phyloP scores from a whole-genome alignment of 1,140 invertebrate genomes.

The Probaryconus sp. region DNA sequence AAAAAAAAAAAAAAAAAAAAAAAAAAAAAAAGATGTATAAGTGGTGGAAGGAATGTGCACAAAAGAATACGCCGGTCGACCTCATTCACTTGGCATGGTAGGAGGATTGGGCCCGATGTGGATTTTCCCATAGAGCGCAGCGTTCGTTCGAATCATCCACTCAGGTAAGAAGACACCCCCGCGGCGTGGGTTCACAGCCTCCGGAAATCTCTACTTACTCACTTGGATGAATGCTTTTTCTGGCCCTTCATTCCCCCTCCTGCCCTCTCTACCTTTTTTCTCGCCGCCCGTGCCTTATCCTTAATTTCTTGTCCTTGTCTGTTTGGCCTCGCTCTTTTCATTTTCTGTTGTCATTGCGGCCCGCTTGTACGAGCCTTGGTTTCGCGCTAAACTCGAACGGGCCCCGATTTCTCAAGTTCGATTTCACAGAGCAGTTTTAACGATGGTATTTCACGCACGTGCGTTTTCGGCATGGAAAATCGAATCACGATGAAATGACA shows the following conservation, averaged over 20 bases:
- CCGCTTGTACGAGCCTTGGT: conserved; percentile 36
- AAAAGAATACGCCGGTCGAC: conserved; percentile 63
- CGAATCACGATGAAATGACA: conserved; percentile 49
- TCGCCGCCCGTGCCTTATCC: not conserved
- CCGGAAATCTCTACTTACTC: conserved; percentile 77
- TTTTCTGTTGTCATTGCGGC: conserved; percentile 1
- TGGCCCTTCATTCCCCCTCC: conserved; percentile 12
- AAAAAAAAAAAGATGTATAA: conserved; percentile 36
- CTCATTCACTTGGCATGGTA: conserved; percentile 69
- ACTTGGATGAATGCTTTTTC: conserved; percentile 69
- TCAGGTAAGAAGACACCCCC: conserved; percentile 61
- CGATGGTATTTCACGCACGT: conserved; percentile 51
- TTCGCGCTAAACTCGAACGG: conserved; percentile 59
- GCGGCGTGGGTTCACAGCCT: conserved; percentile 63
- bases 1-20: too few species aligned
- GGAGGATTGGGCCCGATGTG: conserved; percentile 69
- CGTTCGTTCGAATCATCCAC: conserved; percentile 48
- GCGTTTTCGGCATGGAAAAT: conserved; percentile 54
- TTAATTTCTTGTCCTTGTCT: not conserved
- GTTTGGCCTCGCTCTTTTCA: not conserved
- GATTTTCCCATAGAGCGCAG: conserved; percentile 70
- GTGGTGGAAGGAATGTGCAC: conserved; percentile 63
- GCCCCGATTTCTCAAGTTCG: not conserved
- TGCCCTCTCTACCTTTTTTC: conserved; percentile 20
- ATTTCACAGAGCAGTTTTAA: conserved; percentile 31